phyloP scores from a whole-genome alignment of 2,797 vertebrate genomes.

The Bovichtus variegatus region DNA sequence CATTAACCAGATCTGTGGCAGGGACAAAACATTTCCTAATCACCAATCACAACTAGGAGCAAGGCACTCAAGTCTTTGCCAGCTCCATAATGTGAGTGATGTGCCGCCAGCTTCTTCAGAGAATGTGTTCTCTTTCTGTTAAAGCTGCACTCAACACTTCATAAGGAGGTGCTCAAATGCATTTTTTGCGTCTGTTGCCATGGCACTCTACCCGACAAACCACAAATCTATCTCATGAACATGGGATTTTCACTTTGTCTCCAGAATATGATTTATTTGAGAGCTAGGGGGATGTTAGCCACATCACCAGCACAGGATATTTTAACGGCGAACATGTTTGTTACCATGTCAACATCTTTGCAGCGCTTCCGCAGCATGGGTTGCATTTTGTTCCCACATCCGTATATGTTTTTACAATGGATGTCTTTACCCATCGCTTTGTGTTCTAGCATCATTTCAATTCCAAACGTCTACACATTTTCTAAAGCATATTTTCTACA shows the following conservation, averaged over 20 bases:
- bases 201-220: constrained; percentile 50
- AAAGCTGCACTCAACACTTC: constrained; percentile 68
- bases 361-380: not conserved
- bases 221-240: constrained; percentile 31
- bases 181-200: constrained; percentile 58
- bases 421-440: not conserved
- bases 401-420: not conserved
- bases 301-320: not conserved
- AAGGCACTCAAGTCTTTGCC: constrained; percentile 63
- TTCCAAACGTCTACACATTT: not conserved
- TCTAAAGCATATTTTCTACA: not conserved
- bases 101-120: constrained; percentile 66
- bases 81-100: constrained; percentile 66
- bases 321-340: not conserved
- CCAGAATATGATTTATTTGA: constrained; percentile 33
- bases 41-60: constrained; percentile 74
- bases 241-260: constrained; percentile 36
- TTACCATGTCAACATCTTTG: not conserved
- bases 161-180: constrained; percentile 50
- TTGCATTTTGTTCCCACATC: not conserved
- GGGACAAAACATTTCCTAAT: constrained; percentile 81
- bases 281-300: constrained; percentile 5
- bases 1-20: constrained; percentile 75
- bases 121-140: constrained; percentile 42
- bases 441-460: not conserved